Evolutionary conservation across 2,888 invertebrate species (phyloP).

Genomic region (Lutraria lutraria): DNA sequence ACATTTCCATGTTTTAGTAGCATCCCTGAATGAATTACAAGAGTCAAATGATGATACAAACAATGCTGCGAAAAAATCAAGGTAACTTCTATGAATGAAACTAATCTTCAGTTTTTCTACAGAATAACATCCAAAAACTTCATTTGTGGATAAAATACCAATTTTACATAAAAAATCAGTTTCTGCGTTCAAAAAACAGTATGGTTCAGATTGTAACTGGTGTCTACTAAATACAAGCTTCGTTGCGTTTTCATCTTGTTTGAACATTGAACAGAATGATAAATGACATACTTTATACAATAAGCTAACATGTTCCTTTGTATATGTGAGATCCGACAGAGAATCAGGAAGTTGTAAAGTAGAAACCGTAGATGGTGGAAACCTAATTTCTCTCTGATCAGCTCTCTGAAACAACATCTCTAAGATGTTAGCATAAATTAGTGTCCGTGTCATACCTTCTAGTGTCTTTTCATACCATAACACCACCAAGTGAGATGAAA

Average conservation of each 20-base stretch:
- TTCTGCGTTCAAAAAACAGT: background rate
- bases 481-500: background rate
- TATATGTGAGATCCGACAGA: background rate
- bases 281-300: background rate
- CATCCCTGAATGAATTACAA: background rate
- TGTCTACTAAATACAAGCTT: background rate
- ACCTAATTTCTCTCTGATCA: background rate
- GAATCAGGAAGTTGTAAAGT: background rate
- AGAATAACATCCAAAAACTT: background rate
- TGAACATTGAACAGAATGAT: background rate
- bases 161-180: background rate
- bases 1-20: background rate
- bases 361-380: background rate
- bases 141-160: background rate
- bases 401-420: background rate
- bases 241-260: background rate
- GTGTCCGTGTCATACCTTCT: background rate
- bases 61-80: background rate
- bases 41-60: background rate
- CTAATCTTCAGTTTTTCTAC: background rate
- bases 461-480: background rate
- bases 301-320: background rate
- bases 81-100: background rate
- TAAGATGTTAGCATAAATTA: constrained; percentile 5
- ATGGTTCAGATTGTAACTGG: background rate